Base-by-base conservation (phyloP, 2,888 invertebrate species). In the Iselma pallidipennis region DNA sequence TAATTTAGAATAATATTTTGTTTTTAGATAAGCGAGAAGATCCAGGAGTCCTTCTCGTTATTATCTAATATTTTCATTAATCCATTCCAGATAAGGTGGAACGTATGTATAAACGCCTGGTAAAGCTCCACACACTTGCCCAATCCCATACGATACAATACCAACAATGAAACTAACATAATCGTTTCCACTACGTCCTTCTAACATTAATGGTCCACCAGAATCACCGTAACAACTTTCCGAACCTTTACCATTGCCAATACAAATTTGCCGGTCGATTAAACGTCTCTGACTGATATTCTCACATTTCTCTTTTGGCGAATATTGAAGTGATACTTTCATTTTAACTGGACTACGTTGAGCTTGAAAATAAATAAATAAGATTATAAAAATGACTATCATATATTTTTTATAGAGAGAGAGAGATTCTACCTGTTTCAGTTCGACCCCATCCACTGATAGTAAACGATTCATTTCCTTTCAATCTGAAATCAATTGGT, bases 221-320 rank as follows among this genome's bases (percentile, higher is more conserved):
- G 91, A 91, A 71, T 92, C 92, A 0, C 92, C 92, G 14, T 83
- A 84, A 72, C 92, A 92, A 0, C 91, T 88, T 72, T 92, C 92
- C 69, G 87, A 83, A 3, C 86, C 85, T 59, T 82, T 85, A 33
- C 84, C 83, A 0, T 90, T 90, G 2, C 92, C 92, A 9, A 90
- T 91, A 72, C 91, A 92, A 0, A 91, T 73, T 72, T 90, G 89
- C 16, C 82, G 84, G 0, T 84, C 80, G 0, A 82, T 83, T 12
- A 72, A 33, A 6, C 55, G 37, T 2, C 64, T 59, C 12, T 52
- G 57, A 37, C 57, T 66, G 33, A 66, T 59, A 2, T 49, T 49
- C 37, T 67, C 64, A 51, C 73, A 74, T 31, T 60, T 54, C 14
- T 60, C 58, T 57, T 65, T 69, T 6, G 61, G 33, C 10, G 67